Conservation (phyloP, 2,888 invertebrate genomes). For the Melanchra persicariae region DNA sequence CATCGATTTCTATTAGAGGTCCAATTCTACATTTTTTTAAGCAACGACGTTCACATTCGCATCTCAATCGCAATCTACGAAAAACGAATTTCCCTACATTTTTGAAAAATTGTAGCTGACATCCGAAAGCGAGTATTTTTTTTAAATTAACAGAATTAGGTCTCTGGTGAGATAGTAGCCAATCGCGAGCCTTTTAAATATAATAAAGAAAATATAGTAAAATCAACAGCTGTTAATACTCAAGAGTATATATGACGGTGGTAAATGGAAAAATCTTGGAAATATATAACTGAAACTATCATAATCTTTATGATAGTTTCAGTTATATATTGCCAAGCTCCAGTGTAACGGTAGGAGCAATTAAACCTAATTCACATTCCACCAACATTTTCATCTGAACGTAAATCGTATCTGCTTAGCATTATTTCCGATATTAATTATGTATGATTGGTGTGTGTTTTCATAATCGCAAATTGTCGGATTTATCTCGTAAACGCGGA, state of each 20-base stretch:
- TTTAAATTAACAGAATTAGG: too few relatives aligned
- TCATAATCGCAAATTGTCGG: background rate
- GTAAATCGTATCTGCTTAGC: constrained; percentile 35
- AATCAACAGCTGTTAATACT: constrained; percentile 1
- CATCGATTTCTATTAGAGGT: too few relatives aligned
- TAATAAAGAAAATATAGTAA: background rate
- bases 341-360: constrained; percentile 25
- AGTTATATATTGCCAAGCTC: too few relatives aligned
- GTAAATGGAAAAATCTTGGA: constrained; percentile 8
- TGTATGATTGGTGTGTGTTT: constrained; percentile 27
- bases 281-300: constrained; percentile 2
- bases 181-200: background rate
- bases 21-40: too few relatives aligned
- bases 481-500: background rate
- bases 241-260: background rate
- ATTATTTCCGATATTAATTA: constrained; percentile 42
- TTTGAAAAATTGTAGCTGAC: too few relatives aligned
- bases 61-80: too few relatives aligned
- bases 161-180: background rate
- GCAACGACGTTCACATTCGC: too few relatives aligned
- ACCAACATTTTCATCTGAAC: constrained; percentile 32
- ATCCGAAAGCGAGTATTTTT: too few relatives aligned
- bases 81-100: too few relatives aligned
- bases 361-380: constrained; percentile 48
- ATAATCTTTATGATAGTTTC: too few relatives aligned